These are phyloP conservation scores for Procambarus clarkii DNA, from an alignment of 1,140 invertebrate species.

Conservation along the genomic window DNA sequence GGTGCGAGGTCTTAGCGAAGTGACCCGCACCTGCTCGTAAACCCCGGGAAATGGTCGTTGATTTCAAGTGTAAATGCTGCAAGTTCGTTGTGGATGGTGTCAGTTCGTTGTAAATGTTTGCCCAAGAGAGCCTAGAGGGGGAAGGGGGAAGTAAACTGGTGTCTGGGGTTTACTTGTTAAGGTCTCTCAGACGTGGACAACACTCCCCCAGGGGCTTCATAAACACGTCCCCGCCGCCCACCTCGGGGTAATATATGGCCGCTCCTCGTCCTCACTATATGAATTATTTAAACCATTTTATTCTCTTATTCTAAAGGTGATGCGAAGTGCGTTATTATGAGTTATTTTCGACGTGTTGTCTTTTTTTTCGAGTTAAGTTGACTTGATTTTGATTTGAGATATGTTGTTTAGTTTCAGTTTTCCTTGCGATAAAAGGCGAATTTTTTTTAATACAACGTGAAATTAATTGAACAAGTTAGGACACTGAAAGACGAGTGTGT, in stretches of 20 bases:
- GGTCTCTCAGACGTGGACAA: background rate
- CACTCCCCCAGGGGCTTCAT: background rate
- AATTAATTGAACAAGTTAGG: no score
- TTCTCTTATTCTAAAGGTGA: background rate
- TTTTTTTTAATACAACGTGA: no score
- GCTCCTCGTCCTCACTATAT: background rate
- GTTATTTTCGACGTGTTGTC: no score
- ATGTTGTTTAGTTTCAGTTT: no score
- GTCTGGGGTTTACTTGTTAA: conserved; percentile 8
- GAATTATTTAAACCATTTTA: background rate
- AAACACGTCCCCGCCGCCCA: background rate
- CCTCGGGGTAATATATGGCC: background rate
- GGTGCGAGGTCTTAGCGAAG: background rate
- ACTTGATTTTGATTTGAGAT: no score
- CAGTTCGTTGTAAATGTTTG: conserved; percentile 20
- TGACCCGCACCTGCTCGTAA: background rate
- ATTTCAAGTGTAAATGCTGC: conserved; percentile 15
- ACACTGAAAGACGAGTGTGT: no score
- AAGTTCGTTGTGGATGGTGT: conserved; percentile 19
- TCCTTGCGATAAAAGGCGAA: no score
- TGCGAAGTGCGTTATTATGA: no score
- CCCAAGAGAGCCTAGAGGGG: background rate
- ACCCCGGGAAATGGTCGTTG: background rate
- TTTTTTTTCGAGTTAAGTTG: no score
- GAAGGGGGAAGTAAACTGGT: background rate